phyloP scores from a whole-genome alignment of 2,888 invertebrate genomes.

The Gonocerus acuteangulatus region DNA sequence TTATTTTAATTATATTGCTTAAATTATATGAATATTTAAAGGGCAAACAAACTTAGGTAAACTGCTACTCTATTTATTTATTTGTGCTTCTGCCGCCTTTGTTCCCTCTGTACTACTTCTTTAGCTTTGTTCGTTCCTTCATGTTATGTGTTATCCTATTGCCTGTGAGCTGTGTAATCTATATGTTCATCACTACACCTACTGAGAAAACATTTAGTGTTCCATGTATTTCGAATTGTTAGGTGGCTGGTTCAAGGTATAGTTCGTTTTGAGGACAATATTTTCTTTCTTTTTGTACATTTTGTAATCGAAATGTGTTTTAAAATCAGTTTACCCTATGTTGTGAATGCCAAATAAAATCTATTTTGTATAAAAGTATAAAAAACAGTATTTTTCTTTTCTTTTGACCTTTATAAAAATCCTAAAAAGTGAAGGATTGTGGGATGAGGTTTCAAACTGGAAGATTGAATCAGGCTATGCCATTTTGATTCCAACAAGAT shows the following conservation, averaged over 20 bases:
- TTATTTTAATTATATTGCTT: conserved; percentile 24
- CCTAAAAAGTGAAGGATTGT: too few relatives aligned
- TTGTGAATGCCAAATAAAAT: conserved; percentile 33
- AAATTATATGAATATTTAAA: conserved; percentile 21
- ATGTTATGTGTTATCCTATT: too few relatives aligned
- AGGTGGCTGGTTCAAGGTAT: not conserved
- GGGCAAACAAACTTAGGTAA: conserved; percentile 21
- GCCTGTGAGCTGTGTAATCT: too few relatives aligned
- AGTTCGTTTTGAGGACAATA: not conserved
- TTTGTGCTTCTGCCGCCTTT: conserved; percentile 2
- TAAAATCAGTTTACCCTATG: conserved; percentile 28
- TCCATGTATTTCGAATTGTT: not conserved
- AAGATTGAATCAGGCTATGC: too few relatives aligned
- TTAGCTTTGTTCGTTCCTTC: too few relatives aligned
- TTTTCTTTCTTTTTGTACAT: conserved; percentile 1
- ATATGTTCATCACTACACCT: too few relatives aligned
- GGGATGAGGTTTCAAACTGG: too few relatives aligned
- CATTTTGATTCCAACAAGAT: too few relatives aligned
- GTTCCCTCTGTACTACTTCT: too few relatives aligned
- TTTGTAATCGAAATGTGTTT: conserved; percentile 10
- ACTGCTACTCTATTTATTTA: conserved; percentile 18
- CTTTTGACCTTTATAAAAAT: not conserved
- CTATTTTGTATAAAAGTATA: conserved; percentile 26
- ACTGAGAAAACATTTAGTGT: too few relatives aligned
- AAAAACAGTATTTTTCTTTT: not conserved